Conservation (phyloP, 2,113 vertebrate species). For the Chloropsis cyanopogon region DNA sequence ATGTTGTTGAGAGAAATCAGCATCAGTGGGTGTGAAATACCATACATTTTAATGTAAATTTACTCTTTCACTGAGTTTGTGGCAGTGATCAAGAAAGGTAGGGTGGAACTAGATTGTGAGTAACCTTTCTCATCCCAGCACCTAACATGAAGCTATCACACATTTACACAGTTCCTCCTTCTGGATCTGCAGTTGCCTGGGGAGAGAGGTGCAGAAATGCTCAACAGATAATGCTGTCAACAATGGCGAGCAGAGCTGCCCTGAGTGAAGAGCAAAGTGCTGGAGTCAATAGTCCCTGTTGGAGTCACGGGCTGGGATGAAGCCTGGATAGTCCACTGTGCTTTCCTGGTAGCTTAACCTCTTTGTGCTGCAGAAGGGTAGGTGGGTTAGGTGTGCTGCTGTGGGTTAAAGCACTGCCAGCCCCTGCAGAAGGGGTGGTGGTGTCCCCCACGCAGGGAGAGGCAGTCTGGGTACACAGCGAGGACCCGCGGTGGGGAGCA, state of each 20-base stretch:
- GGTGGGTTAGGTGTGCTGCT: background rate
- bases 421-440: background rate
- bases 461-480: fast-evolving
- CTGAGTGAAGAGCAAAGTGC: background rate
- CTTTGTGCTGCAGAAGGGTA: background rate
- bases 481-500: fast-evolving
- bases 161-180: background rate
- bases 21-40: background rate
- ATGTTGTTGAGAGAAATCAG: background rate
- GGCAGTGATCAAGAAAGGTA: background rate
- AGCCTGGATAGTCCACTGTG: background rate
- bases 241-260: background rate
- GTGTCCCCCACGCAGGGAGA: background rate
- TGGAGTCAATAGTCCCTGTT: background rate
- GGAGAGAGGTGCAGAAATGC: background rate
- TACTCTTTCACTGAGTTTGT: background rate
- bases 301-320: background rate
- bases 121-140: background rate
- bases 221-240: background rate
- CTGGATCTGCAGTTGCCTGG: background rate
- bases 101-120: background rate
- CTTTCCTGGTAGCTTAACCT: background rate
- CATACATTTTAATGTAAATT: background rate
- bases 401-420: background rate
- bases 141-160: background rate